A percentile compares a stretch with the other conserved stretches of the same genome.
These are phyloP conservation scores for Leucosticte australis DNA, from an alignment of 2,113 vertebrate genomes.

Conservation along the genomic window DNA sequence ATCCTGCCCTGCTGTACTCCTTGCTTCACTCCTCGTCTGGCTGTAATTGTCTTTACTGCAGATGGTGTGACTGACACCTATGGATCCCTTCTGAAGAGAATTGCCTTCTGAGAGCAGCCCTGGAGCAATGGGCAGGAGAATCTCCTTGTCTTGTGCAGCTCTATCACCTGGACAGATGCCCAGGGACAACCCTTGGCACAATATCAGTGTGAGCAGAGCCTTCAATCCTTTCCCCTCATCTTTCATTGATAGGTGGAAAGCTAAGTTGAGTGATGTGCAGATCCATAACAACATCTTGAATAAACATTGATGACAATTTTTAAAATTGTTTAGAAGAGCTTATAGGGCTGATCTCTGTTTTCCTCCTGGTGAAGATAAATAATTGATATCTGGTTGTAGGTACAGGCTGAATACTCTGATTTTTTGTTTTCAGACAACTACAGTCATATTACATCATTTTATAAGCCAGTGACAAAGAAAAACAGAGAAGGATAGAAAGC, in stretches of 20 bases:
- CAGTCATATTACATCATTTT: background rate
- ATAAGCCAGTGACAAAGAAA: background rate
- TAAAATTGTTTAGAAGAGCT: background rate
- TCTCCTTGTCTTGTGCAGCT: background rate
- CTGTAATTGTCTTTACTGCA: background rate
- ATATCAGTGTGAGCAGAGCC: background rate
- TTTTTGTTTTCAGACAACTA: background rate
- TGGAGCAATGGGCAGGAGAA: background rate
- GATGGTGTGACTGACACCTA: background rate
- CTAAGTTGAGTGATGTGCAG: background rate
- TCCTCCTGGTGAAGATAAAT: background rate
- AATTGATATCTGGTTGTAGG: background rate
- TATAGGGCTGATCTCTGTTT: background rate
- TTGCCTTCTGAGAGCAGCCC: background rate
- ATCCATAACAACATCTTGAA: background rate
- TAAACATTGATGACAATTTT: background rate
- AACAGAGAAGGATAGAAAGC: background rate
- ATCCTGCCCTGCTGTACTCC: background rate
- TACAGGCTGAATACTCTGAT: background rate
- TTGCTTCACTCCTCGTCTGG: background rate
- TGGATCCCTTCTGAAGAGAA: background rate
- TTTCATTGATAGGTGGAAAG: background rate
- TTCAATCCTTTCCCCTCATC: background rate
- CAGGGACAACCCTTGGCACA: background rate
- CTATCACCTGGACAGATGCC: background rate